Evolutionary conservation across 2,113 vertebrate species (phyloP).

Genomic region (Channa argus): DNA sequence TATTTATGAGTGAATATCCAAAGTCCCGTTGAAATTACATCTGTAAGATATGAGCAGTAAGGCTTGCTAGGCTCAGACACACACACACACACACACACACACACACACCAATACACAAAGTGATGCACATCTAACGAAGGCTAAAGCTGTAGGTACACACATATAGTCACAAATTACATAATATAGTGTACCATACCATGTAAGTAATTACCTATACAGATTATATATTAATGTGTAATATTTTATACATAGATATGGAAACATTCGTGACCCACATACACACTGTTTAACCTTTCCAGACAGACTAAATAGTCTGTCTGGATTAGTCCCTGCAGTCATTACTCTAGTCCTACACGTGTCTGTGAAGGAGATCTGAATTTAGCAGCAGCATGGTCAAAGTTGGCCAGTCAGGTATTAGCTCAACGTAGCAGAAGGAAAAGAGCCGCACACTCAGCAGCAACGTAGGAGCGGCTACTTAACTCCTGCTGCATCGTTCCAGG

Average conservation of each 20-base stretch:
- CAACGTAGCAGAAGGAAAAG: conserved; percentile 68
- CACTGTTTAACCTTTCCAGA: background rate
- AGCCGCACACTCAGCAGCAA: conserved; percentile 66
- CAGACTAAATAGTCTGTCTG: too few relatives aligned
- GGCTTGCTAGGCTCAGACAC: too few relatives aligned
- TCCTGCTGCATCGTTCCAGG: conserved; percentile 30
- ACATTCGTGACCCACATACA: conserved; percentile 23
- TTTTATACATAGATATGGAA: conserved; percentile 16
- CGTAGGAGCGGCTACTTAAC: conserved; percentile 35
- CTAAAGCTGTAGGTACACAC: conserved; percentile 21
- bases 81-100: background rate
- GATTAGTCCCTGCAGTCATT: conserved; percentile 23
- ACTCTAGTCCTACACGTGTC: conserved; percentile 17
- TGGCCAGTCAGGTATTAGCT: conserved; percentile 39
- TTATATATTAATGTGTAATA: background rate
- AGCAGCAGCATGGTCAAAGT: conserved; percentile 33
- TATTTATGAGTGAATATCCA: conserved; percentile 43
- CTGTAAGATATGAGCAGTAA: background rate
- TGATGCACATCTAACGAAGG: conserved; percentile 31
- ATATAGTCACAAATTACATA: conserved; percentile 29
- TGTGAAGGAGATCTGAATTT: conserved; percentile 47
- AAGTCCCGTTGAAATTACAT: conserved; percentile 43
- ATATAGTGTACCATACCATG: conserved; percentile 4
- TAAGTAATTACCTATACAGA: conserved; percentile 1
- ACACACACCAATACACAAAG: conserved; percentile 12